Base-by-base conservation (phyloP, 2,888 invertebrate species). In the Anaspis maculata region DNA sequence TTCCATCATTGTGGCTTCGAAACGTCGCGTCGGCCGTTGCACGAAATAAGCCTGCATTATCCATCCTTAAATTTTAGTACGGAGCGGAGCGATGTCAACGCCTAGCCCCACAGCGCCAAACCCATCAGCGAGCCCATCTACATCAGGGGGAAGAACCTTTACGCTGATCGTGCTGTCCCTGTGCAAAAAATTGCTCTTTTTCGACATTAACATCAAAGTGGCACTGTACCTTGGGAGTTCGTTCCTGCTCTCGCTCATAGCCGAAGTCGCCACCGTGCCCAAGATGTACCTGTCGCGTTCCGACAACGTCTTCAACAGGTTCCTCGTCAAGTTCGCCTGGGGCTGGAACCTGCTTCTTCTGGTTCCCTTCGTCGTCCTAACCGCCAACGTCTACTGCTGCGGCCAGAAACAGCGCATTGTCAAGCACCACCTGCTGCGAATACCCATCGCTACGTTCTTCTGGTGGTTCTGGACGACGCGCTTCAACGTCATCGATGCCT, bases 291-390 rank as follows among this genome's bases (percentile, higher is more conserved):
- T 96, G 54, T 79, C 94, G n/a, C 73, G 88, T 57, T 94, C 92
- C 49, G 83, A 85, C 57, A 97, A 95, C 62, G 59, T 92, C 29
- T 78, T 97, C 31, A 98, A 98, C 66, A 76, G 78, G 49, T 90
- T 86, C 62, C 96, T 97, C 61, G 94, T 96, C 0, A 96, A 96
- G 68, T 78, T 91, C 59, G 94, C 95, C 34, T 98, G 97, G 96
- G 92, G 87, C 45, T 98, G 97, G 97, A 90, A 96, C 27, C 66
- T 94, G 41, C 66, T 81, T 23, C 64, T 88, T 25, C 72, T 85
- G 7, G 71, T 83, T 15, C 83, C 87, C 1, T 96, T 90, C 67
- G 72, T 91, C 23, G 70, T 77, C 13, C 68, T 92, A 42, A 88
- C 92, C 4, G 80, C 86, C 2, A 80, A 81, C 45, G 82, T 86